Base-by-base conservation (phyloP, 1,140 invertebrate genomes). In the Akabosia matsudoensis region DNA sequence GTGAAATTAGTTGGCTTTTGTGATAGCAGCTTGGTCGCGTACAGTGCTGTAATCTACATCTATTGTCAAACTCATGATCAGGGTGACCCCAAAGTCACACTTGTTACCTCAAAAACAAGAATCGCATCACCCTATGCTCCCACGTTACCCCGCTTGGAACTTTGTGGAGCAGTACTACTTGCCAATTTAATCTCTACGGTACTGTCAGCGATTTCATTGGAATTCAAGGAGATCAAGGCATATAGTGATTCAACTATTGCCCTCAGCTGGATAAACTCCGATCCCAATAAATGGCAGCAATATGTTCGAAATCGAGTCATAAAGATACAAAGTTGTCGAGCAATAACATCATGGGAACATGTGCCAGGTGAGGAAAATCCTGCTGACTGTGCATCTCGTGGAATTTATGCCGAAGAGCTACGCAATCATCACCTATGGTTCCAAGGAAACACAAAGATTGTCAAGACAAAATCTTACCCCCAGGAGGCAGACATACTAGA, bases 101-200 rank as follows among this genome's bases (percentile, higher is more conserved):
- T 74, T 2, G 74, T 77, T 1, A 67, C 28, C 81, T 82, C 82
- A 2, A 82, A 82, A 74, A 79, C 81, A 0, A 76, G 75, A 33
- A 79, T 82, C 1, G 70, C 78, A 1, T 79, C 81, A 18, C 34
- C 75, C 13, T 74, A 79, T n/a, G 74, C 30, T 4, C 51, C 77
- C 0, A 72, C 80, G 26, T n/a, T 82, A 1, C 80, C 81, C 2
- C 22, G 82, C 16, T 51, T 82, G 16, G 82, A 82, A 61, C 78
- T 82, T 1, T 82, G 81, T 34, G 82, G 54, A 33, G 77, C 77
- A 4, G 2, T 67, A 16, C 31, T 81, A 28, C 67, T 78, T 28
- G 77, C 77, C 52, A 76, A 79, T 34, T 78, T 74, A 71, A 73
- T 61, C 75, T 70, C 22, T 75, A 34, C 33, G 76, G 72, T 10